phyloP scores from a whole-genome alignment of 1,140 invertebrate genomes.

The Conus ventricosus region DNA sequence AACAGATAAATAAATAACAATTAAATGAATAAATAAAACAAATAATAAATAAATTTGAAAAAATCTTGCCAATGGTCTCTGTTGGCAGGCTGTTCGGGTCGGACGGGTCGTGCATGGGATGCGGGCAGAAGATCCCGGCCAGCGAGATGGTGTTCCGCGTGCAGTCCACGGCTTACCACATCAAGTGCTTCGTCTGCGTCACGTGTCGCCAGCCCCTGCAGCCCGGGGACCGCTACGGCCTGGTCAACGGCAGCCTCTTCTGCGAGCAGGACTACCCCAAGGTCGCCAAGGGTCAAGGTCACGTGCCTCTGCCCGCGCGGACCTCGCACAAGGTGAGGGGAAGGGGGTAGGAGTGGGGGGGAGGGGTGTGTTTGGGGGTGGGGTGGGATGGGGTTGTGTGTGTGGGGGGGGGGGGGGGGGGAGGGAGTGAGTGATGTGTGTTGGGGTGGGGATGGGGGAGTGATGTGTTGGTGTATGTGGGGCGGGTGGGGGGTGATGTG shows the following conservation, averaged over 20 bases:
- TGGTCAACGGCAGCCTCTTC: constrained; percentile 87
- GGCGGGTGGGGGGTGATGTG: no score
- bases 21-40: no score
- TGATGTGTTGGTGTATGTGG: no score
- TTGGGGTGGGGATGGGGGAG: no score
- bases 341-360: not conserved
- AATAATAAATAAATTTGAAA: no score
- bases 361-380: no score
- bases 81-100: constrained; percentile 90
- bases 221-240: constrained; percentile 90
- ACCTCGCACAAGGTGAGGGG: constrained; percentile 50
- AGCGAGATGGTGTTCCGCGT: constrained; percentile 91
- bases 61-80: constrained; percentile 30
- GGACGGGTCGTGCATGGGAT: constrained; percentile 89
- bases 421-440: no score
- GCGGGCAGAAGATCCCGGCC: constrained; percentile 91
- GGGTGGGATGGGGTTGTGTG: no score
- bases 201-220: constrained; percentile 90
- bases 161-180: constrained; percentile 87
- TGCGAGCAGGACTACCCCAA: constrained; percentile 96
- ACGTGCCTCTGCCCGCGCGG: constrained; percentile 50
- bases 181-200: constrained; percentile 91
- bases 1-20: no score
- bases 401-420: not conserved
- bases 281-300: constrained; percentile 75